These are phyloP conservation scores for Drosophila rubida DNA, from an alignment of 2,888 invertebrate species.

Conservation along the genomic window DNA sequence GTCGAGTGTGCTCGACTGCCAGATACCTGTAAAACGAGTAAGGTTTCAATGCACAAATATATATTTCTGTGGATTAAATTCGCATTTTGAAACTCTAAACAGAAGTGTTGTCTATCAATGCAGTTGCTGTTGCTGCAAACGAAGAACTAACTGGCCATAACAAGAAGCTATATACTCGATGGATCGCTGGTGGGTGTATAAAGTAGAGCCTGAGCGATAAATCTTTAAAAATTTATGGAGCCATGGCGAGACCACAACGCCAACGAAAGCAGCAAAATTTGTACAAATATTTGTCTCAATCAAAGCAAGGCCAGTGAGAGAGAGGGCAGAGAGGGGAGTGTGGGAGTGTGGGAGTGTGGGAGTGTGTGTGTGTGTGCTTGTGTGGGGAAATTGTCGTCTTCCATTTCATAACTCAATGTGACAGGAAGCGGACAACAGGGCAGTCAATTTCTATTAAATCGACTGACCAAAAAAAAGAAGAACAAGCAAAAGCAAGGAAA, in stretches of 20 bases:
- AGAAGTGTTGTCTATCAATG: neutral
- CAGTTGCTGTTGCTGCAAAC: neutral
- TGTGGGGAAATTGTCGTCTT: slow-evolving; percentile 15
- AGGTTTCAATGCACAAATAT: too few relatives aligned
- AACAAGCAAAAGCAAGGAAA: too few relatives aligned
- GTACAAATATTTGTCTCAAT: slow-evolving; percentile 77
- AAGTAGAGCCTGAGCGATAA: slow-evolving; percentile 48
- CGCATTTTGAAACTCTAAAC: neutral
- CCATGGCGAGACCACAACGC: slow-evolving; percentile 36
- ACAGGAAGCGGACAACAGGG: slow-evolving; percentile 49
- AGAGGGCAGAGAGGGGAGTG: neutral
- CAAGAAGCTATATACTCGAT: slow-evolving; percentile 2
- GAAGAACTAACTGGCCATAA: too few relatives aligned
- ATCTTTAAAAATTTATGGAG: slow-evolving; percentile 68
- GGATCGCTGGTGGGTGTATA: slow-evolving; percentile 14
- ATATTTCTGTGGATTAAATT: neutral
- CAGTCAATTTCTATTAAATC: slow-evolving; percentile 67
- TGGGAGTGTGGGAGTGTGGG: neutral
- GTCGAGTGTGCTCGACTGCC: neutral
- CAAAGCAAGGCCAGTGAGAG: slow-evolving; percentile 20
- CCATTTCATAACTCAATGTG: slow-evolving; percentile 69
- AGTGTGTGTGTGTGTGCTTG: neutral
- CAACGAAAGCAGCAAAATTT: slow-evolving; percentile 46
- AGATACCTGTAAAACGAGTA: neutral
- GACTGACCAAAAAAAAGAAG: slow-evolving; percentile 23